These are phyloP conservation scores for Cydia splendana DNA, from an alignment of 1,140 invertebrate species.

Conservation along the genomic window DNA sequence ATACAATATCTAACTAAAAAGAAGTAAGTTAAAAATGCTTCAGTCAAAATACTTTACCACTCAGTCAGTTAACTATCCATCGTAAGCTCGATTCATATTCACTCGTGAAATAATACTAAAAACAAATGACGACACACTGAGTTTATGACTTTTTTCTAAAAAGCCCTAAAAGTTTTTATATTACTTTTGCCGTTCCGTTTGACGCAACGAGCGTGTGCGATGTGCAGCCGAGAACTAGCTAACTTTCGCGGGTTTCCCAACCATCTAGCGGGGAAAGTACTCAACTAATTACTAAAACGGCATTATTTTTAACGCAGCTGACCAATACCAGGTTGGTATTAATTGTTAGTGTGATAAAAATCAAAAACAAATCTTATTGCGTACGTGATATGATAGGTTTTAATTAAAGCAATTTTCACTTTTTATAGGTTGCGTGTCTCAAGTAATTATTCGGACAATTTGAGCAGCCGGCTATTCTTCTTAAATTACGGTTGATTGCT, in stretches of 20 bases:
- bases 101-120: conserved; percentile 11
- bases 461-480: conserved; percentile 2
- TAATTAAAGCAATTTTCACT: neutral
- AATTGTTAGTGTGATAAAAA: conserved; percentile 45
- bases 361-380: conserved; percentile 4
- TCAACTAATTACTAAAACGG: conserved; percentile 57
- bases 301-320: conserved; percentile 51
- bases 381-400: conserved; percentile 5
- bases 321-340: conserved; percentile 41
- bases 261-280: conserved; percentile 61
- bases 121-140: neutral
- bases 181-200: conserved; percentile 26
- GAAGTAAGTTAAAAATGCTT: too few species aligned
- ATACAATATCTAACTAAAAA: too few species aligned
- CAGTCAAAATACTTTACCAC: neutral
- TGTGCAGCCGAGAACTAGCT: conserved; percentile 44
- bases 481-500: neutral
- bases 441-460: conserved; percentile 12
- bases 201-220: conserved; percentile 41
- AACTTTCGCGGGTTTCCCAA: conserved; percentile 71
- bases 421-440: conserved; percentile 2
- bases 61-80: neutral
- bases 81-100: neutral
- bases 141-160: neutral
- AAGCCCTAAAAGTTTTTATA: neutral